Percentiles rank a stretch among this genome's conserved stretches.
Conservation (phyloP, 2,888 invertebrate genomes). For the Morpho helenor region DNA sequence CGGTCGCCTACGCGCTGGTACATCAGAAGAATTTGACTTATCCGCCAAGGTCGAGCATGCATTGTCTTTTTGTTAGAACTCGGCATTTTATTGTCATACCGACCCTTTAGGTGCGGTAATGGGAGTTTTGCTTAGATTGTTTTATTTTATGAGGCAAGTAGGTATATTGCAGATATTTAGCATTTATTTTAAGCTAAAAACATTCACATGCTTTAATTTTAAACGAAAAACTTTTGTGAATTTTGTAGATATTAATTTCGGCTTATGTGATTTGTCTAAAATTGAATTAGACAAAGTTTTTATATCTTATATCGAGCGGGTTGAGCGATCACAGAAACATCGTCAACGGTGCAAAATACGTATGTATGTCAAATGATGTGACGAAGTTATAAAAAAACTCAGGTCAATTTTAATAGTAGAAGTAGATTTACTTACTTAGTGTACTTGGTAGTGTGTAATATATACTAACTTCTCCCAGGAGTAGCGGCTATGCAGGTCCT, state of each 20-base stretch:
- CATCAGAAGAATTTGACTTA: conserved; percentile 76
- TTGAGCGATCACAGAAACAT: neutral
- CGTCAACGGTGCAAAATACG: neutral
- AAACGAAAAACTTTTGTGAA: no score
- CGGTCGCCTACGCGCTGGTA: conserved; percentile 67
- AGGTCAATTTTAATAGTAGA: no score
- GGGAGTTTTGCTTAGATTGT: conserved; percentile 34
- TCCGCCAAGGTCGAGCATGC: conserved; percentile 63
- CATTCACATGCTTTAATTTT: neutral
- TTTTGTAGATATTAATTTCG: no score
- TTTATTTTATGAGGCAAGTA: conserved; percentile 25
- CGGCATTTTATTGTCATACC: conserved; percentile 41
- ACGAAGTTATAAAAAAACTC: no score
- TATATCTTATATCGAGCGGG: no score
- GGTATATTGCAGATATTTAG: conserved; percentile 6
- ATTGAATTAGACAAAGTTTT: no score
- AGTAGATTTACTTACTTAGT: no score
- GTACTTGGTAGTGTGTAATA: no score
- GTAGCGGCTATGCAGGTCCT: no score
- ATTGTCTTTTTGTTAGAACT: conserved; percentile 61
- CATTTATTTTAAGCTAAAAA: neutral
- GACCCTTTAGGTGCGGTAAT: conserved; percentile 45
- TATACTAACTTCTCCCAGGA: no score
- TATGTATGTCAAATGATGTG: neutral
- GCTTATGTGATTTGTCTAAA: no score